Base-by-base conservation (phyloP, 2,888 invertebrate species). In the Ichneumoninae sp. region DNA sequence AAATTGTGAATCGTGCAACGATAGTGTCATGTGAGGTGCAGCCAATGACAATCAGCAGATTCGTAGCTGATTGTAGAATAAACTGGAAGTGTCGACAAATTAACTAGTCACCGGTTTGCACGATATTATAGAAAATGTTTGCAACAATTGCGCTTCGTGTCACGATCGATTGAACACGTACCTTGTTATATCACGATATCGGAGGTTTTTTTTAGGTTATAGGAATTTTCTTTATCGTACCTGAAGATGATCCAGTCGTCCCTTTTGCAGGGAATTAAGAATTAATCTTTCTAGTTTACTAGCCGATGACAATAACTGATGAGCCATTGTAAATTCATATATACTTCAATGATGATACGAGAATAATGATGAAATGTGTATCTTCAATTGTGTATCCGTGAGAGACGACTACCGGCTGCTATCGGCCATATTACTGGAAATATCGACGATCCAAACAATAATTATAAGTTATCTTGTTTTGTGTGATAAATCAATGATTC, bases 301-400 rank as follows among this genome's bases (percentile, higher is more conserved):
- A 66, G 95, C 95, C 79, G 95, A 94, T 86, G 94, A 94, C 82
- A 96, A 92, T 87, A 96, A 93, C 91, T 96, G 95, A 91, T 95
- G 95, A 87, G 96, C 96, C 96, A 96, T 96, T 87, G 71, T 87
- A 88, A 47, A 74, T 83, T 80, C 85, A 89, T 87, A 80, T 83
- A 89, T 84, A 74, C 82, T 79, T 66, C 66, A 83, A 85, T 26
- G 80, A 82, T 69, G 77, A 71, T 90, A 72, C 80, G 71, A 65
- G 76, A 40, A 60, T 80, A 81, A 85, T 89, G 86, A 89, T 83
- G 86, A 88, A 88, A 87, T 62, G 19, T 71, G 60, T 33, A 54
- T 30, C 44, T 60, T 54, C 70, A 50, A 47, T 47, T 47, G 44
- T 60, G 52, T 68, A 60, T 44, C 22, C 26, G 65, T 47, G 54